Conservation (phyloP, 2,797 vertebrate species). For the Aratinga solstitialis region DNA sequence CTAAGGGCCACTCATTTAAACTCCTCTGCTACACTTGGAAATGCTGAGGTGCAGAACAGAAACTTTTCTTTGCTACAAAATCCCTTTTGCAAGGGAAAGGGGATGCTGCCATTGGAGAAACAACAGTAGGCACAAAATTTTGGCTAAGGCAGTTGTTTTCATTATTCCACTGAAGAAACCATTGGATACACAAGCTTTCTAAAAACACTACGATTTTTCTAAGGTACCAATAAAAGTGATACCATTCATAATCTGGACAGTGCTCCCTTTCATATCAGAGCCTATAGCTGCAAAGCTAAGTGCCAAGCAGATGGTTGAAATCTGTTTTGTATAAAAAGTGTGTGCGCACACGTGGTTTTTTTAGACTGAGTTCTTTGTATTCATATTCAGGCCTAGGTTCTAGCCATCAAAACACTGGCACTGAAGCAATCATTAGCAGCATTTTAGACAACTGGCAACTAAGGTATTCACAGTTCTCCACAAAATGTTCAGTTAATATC, state of each 20-base stretch:
- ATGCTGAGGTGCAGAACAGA: constrained; percentile 51
- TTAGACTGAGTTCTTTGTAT: constrained; percentile 77
- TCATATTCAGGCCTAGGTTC: constrained; percentile 77
- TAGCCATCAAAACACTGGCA: constrained; percentile 80
- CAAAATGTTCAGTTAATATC: constrained; percentile 78
- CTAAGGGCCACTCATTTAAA: constrained; percentile 57
- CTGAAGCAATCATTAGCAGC: constrained; percentile 74
- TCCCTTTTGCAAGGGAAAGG: constrained; percentile 23
- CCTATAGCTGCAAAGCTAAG: constrained; percentile 72
- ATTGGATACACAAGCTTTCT: constrained; percentile 57
- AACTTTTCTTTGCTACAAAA: constrained; percentile 49
- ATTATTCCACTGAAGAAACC: constrained; percentile 65
- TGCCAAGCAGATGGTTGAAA: constrained; percentile 81
- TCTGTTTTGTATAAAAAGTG: constrained; percentile 81
- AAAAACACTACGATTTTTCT: constrained; percentile 66
- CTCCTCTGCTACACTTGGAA: constrained; percentile 65
- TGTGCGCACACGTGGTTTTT: constrained; percentile 22
- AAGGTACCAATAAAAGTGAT: constrained; percentile 76
- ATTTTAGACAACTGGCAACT: constrained; percentile 78
- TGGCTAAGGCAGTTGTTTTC: constrained; percentile 59
- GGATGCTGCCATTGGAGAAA: constrained; percentile 30
- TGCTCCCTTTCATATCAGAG: constrained; percentile 78
- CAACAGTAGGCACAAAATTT: constrained; percentile 35
- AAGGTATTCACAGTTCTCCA: constrained; percentile 77
- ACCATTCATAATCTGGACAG: constrained; percentile 79